phyloP scores from a whole-genome alignment of 2,888 invertebrate species.

The Leptopilina syphax region DNA sequence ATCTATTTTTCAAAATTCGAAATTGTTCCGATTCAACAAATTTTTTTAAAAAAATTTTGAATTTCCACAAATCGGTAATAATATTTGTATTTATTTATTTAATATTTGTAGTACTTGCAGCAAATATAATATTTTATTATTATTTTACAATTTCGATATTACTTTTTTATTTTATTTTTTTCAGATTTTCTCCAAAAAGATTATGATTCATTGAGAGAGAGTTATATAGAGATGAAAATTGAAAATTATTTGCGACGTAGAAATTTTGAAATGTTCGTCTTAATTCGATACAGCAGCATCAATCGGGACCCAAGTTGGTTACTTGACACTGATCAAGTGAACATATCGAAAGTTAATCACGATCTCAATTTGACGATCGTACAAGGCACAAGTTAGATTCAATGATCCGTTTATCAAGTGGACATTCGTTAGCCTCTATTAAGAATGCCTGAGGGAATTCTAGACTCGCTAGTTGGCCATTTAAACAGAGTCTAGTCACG shows the following conservation, averaged over 20 bases:
- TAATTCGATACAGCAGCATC: constrained; percentile 15
- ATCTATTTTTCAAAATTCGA: too few species aligned
- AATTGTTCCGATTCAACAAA: too few species aligned
- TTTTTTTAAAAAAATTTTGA: too few species aligned
- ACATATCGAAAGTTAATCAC: constrained; percentile 38
- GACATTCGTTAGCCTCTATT: constrained; percentile 57
- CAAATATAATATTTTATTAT: too few species aligned
- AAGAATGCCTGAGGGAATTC: constrained; percentile 35
- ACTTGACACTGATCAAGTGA: constrained; percentile 25
- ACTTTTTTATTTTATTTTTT: too few species aligned
- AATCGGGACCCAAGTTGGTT: constrained; percentile 1
- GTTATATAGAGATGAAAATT: too few species aligned
- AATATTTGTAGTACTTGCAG: too few species aligned
- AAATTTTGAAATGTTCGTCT: background rate
- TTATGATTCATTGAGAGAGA: too few species aligned
- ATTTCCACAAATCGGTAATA: too few species aligned
- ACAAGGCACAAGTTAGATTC: constrained; percentile 45
- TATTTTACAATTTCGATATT: too few species aligned
- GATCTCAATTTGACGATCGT: constrained; percentile 47
- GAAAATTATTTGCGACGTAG: background rate
- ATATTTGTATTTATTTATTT: too few species aligned
- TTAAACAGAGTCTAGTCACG: constrained; percentile 29
- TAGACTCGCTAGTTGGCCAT: constrained; percentile 12
- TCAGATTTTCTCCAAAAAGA: too few species aligned
- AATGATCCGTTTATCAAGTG: constrained; percentile 39